Percentiles rank a stretch among this genome's conserved stretches.
phyloP scores from a whole-genome alignment of 2,113 vertebrate species.

The Neotoma lepida region DNA sequence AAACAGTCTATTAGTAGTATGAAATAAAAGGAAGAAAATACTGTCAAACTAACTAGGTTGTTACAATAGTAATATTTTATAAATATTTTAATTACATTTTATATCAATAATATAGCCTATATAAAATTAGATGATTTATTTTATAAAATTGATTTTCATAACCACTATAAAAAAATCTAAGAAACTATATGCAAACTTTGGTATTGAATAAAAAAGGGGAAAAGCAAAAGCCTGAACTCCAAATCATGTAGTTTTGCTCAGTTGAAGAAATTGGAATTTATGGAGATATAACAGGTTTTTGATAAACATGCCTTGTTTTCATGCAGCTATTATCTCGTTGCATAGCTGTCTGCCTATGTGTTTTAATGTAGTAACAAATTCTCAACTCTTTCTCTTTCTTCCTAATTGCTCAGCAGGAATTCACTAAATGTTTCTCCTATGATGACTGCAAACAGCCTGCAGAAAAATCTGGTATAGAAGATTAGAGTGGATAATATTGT shows the following conservation, averaged over 20 bases:
- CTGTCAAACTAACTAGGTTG: background rate
- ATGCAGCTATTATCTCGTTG: conserved; percentile 1
- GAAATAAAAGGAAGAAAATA: background rate
- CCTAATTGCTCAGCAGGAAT: conserved; percentile 49
- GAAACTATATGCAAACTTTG: background rate
- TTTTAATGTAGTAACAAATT: conserved; percentile 56
- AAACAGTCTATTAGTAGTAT: background rate
- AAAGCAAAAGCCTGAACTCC: background rate
- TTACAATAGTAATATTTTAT: background rate
- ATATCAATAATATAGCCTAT: background rate
- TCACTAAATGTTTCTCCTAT: conserved; percentile 2
- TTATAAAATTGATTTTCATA: background rate
- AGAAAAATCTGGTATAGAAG: conserved; percentile 44
- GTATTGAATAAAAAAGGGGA: background rate
- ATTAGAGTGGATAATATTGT: conserved; percentile 17
- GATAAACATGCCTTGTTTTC: conserved; percentile 41
- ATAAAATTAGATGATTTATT: background rate
- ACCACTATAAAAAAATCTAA: background rate
- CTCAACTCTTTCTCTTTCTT: conserved; percentile 39
- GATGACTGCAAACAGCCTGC: conserved; percentile 45
- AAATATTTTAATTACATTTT: background rate
- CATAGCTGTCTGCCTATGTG: conserved; percentile 1
- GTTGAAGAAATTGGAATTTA: background rate
- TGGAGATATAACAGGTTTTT: conserved; percentile 6
- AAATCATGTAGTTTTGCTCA: background rate